Base-by-base conservation (phyloP, 2,113 vertebrate genomes). In the Cynopterus brachyotis region DNA sequence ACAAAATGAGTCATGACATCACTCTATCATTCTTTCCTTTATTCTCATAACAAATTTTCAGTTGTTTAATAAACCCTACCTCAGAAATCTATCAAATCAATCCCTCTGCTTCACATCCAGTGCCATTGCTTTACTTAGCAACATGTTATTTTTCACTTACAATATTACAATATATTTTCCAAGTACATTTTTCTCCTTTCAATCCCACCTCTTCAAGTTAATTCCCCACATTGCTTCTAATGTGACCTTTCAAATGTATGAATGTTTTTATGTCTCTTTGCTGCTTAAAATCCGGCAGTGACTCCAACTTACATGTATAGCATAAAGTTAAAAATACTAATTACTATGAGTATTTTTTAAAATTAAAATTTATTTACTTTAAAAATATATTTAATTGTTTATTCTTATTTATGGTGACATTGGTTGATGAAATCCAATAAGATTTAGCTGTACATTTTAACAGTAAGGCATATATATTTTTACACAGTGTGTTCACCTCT, bases 121-220 rank as follows among this genome's bases (percentile, higher is more conserved):
- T 45, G 28, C 26, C 57, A 50, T 17, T 75, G 28, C 28, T 89
- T 53, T 66, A 45, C 40, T 79, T 86, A 82, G 62, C 22, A 72
- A 47, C 22, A 35, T 30, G 6, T 81, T 96, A 69, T 70, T 50
- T 55, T 73, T 90, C 32, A 47, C 32, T 64, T 57, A 50, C 19
- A 89, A 40, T 50, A 67, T 95, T 75, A 86, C 3, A 37, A 24
- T 35, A 55, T 72, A 53, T 40, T 86, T 57, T 96, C 35, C n/a
- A 82, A 73, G 40, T 11, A 67, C 22, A 2, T 89, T 32, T 92
- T 66, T 47, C 62, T 47, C 12, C 35, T 78, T 89, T 42, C 30
- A 72, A 17, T 57, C 24, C 81, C 7, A 93, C 30, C 16, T 80
- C 26, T 28, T 96, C 55, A 97, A 95, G n/a, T 22, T 67, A 88